Evolutionary conservation across 1,140 invertebrate genomes (phyloP), one percentile per base, ranked within the genome.

Genomic region (Ceratina australensis): DNA sequence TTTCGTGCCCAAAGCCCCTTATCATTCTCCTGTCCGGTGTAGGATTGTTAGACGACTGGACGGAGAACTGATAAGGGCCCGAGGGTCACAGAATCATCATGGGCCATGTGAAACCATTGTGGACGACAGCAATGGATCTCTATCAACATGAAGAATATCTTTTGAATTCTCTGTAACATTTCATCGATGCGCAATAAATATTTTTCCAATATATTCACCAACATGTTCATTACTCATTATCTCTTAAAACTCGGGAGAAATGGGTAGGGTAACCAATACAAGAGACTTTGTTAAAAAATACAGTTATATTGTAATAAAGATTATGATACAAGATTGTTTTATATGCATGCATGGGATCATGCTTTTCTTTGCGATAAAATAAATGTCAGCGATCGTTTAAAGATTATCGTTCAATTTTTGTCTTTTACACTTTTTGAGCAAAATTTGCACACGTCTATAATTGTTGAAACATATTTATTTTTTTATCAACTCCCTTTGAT

Each of bases 31-130:
- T 93, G 94, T 93, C 94, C 94, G 93, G 94, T 95, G 94, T 94
- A 91, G 88, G 90, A 87, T 87, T 89, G 81, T 90, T 90, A 85
- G 85, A 93, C 94, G 87, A 95, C 94, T 95, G 94, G 94, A 95
- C 94, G 94, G 94, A 95, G 94, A 95, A 95, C 94, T 95, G 94
- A 95, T 95, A 95, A 95, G 94, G 94, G 94, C 94, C 94, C 93
- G 93, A 94, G 94, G 90, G 86, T 93, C 89, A 93, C 91, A 91
- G 85, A 91, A 87, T 88, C 91, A 91, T 89, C 92, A 85, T 78
- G 78, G 86, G 84, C 89, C 59, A 83, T 56, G 28, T 26, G 54
- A 12, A 10, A 0, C 10, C 3, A 52, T 26, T 54, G 8, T n/a
- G n/a, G 18, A 8, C 47, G 64, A 15, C 52, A 67, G n/a, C 49